Base-by-base conservation (phyloP, 2,113 vertebrate species). In the Amphilophus citrinellus region DNA sequence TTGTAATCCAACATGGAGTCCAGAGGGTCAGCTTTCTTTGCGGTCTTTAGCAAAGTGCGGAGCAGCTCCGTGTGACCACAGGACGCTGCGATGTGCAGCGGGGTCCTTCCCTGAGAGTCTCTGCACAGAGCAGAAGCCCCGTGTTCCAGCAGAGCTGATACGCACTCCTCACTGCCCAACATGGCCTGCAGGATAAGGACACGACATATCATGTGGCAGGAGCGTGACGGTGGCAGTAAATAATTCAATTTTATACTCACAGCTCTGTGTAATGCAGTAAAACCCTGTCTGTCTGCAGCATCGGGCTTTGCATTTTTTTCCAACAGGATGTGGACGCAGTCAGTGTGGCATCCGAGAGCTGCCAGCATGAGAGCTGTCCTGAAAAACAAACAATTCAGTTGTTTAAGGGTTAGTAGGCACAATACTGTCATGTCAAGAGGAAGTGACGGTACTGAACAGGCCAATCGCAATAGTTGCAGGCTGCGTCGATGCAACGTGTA, bases 331-430 rank as follows among this genome's bases (percentile, higher is more conserved):
- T 98, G 97, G 76, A 98, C 96, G 61, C 98, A 99, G 94, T 99
- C 98, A 0, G 97, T 96, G 27, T 99, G 97, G 88, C 96, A 92
- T 7, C 97, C 97, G 93, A 98, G 95, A 92, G 97, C 96, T 0
- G 98, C 97, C 94, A 99, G 92, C 98, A 98, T 99, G 91, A 99
- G 94, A 0, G 98, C 97, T 77, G 98, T 99, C 91, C 98, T 99
- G 17, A 75, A 30, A 68, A 75, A 71, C 18, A 61, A 75, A 14
- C 50, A 22, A 18, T 20, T 83, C 4, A 22, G 27, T 32, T 30
- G 15, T 35, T 11, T 20, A 27, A 66, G 7, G 9, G 6, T 75
- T 2, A 39, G 17, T 24, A 15, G 4, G 18, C 63, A 68, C 10
- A 24, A 47, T 30, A 18, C 22, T 68, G 42, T 68, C 39, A 27